These are phyloP conservation scores for Venturia canescens DNA, from an alignment of 1,140 invertebrate genomes.

Conservation along the genomic window DNA sequence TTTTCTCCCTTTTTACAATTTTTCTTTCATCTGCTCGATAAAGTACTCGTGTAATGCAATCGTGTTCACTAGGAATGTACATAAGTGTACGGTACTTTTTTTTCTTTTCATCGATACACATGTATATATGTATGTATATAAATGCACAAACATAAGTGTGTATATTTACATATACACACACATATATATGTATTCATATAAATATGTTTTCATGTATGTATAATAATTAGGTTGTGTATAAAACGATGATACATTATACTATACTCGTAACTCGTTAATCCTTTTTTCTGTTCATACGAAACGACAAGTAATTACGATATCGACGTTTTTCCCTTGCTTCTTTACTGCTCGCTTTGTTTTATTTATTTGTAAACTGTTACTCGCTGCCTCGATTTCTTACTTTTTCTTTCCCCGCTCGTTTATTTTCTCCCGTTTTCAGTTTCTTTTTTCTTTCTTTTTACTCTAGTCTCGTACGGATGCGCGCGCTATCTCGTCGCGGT, in stretches of 20 bases:
- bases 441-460: no score
- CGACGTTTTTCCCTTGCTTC: slow-evolving; percentile 65
- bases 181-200: no score
- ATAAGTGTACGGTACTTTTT: slow-evolving; percentile 71
- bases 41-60: slow-evolving; percentile 69
- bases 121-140: no score
- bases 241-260: slow-evolving; percentile 76
- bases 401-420: no score
- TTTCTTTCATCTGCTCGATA: slow-evolving; percentile 37
- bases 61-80: slow-evolving; percentile 76
- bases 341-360: no score
- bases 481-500: slow-evolving; percentile 69
- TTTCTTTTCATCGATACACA: background rate
- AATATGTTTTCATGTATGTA: slow-evolving; percentile 11
- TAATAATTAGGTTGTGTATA: slow-evolving; percentile 76
- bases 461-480: slow-evolving; percentile 74
- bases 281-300: slow-evolving; percentile 64
- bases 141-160: no score
- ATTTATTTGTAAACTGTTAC: background rate
- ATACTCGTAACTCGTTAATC: slow-evolving; percentile 67
- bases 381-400: no score
- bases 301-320: slow-evolving; percentile 77
- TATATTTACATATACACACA: no score
- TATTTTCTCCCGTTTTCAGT: no score
- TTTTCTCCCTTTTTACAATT: no score